phyloP scores from a whole-genome alignment of 2,888 invertebrate genomes.

The Timema cristinae region DNA sequence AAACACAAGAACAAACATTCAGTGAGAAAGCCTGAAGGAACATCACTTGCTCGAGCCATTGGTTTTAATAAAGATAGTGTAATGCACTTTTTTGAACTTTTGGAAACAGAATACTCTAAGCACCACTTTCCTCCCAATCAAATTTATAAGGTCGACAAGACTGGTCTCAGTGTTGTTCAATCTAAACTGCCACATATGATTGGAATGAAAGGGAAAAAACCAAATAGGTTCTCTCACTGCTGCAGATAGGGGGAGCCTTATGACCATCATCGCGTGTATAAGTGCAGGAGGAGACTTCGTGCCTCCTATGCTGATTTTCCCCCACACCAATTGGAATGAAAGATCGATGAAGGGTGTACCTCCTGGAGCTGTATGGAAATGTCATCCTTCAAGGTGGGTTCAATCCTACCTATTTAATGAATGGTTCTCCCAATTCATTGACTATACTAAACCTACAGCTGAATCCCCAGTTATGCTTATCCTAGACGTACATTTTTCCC shows the following conservation, averaged over 20 bases:
- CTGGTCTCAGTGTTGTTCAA: slow-evolving; percentile 22
- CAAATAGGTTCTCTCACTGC: slow-evolving; percentile 14
- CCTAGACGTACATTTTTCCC: not conserved
- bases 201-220: slow-evolving; percentile 13
- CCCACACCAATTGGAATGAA: slow-evolving; percentile 15
- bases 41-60: slow-evolving; percentile 2
- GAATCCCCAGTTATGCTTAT: slow-evolving; percentile 7
- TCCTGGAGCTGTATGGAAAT: slow-evolving; percentile 6
- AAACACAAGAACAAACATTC: not conserved
- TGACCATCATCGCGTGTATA: slow-evolving; percentile 23
- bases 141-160: slow-evolving; percentile 26
- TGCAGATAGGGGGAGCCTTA: slow-evolving; percentile 21
- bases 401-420: slow-evolving; percentile 7
- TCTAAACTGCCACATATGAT: slow-evolving; percentile 13
- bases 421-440: slow-evolving; percentile 5
- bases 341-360: slow-evolving; percentile 21
- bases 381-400: slow-evolving; percentile 20
- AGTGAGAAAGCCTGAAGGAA: slow-evolving; percentile 9
- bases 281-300: slow-evolving; percentile 24
- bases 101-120: not conserved
- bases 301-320: slow-evolving; percentile 27
- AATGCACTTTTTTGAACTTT: slow-evolving; percentile 16
- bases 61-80: slow-evolving; percentile 17
- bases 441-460: not conserved
- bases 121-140: slow-evolving; percentile 2